Evolutionary conservation across 2,888 invertebrate species (phyloP).

Genomic region (Dasypogon diadema): DNA sequence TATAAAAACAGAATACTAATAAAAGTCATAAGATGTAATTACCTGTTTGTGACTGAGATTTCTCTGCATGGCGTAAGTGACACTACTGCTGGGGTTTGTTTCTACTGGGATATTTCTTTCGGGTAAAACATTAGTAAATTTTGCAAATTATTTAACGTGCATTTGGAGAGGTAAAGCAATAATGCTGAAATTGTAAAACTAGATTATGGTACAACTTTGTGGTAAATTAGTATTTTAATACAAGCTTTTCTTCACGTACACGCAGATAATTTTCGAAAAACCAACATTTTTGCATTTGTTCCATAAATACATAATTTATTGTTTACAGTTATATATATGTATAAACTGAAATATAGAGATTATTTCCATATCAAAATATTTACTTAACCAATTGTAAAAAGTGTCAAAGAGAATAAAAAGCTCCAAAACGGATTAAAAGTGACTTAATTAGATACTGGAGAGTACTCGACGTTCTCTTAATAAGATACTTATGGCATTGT

Average conservation of each 20-base stretch:
- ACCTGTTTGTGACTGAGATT: slow-evolving; percentile 22
- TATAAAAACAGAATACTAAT: slow-evolving; percentile 38
- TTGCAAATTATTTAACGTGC: no score
- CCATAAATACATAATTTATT: background rate
- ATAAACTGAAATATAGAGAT: slow-evolving; percentile 15
- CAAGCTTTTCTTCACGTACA: slow-evolving; percentile 5
- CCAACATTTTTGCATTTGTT: slow-evolving; percentile 25
- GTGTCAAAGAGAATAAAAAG: slow-evolving; percentile 22
- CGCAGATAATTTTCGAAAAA: slow-evolving; percentile 12
- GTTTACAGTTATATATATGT: slow-evolving; percentile 20
- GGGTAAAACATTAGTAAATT: background rate
- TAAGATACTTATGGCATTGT: no score
- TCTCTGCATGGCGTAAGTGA: background rate
- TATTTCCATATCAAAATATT: slow-evolving; percentile 34
- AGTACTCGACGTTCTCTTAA: no score
- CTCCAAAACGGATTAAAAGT: background rate
- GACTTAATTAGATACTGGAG: background rate
- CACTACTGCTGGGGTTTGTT: background rate
- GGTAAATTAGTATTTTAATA: background rate
- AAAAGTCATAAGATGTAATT: slow-evolving; percentile 22
- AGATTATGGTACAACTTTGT: no score
- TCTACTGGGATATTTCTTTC: background rate
- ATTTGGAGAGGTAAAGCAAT: no score
- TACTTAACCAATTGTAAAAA: slow-evolving; percentile 22
- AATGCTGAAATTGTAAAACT: no score